These are phyloP conservation scores for Calameuta pallipes DNA, from an alignment of 2,888 invertebrate genomes.

Conservation along the genomic window DNA sequence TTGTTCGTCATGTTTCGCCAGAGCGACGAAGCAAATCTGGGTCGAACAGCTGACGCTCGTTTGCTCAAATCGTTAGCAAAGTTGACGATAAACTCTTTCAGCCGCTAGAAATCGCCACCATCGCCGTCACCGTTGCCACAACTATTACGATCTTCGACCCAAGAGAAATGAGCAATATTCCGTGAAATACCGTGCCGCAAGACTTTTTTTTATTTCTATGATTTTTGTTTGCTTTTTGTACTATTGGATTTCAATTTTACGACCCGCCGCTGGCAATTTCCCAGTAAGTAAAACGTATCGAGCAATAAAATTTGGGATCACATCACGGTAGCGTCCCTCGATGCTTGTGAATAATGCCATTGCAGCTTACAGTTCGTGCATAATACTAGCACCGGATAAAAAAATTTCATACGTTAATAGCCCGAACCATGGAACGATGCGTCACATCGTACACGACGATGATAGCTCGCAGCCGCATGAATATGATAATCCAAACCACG, in stretches of 20 bases:
- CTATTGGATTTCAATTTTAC: conserved; percentile 54
- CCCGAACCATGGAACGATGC: background rate
- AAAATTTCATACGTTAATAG: background rate
- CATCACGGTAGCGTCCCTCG: conserved; percentile 28
- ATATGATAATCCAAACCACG: background rate
- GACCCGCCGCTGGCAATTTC: conserved; percentile 46
- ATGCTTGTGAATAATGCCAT: background rate
- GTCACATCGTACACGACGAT: background rate
- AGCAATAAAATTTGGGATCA: conserved; percentile 47
- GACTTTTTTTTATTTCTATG: conserved; percentile 33
- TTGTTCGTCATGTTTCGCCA: conserved; percentile 17
- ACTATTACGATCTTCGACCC: background rate
- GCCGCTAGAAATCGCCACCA: conserved; percentile 2
- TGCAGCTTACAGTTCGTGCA: background rate
- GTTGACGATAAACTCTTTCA: conserved; percentile 34
- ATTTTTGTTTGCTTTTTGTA: conserved; percentile 24
- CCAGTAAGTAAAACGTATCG: conserved; percentile 48
- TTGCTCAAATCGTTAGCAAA: conserved; percentile 23
- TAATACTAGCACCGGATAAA: background rate
- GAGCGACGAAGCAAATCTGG: conserved; percentile 25
- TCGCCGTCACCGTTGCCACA: background rate
- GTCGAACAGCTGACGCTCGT: conserved; percentile 31
- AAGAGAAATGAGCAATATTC: conserved; percentile 43
- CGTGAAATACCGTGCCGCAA: conserved; percentile 36
- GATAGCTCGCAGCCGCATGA: background rate